phyloP scores from a whole-genome alignment of 1,140 invertebrate genomes.

The Mylabris phalerata region DNA sequence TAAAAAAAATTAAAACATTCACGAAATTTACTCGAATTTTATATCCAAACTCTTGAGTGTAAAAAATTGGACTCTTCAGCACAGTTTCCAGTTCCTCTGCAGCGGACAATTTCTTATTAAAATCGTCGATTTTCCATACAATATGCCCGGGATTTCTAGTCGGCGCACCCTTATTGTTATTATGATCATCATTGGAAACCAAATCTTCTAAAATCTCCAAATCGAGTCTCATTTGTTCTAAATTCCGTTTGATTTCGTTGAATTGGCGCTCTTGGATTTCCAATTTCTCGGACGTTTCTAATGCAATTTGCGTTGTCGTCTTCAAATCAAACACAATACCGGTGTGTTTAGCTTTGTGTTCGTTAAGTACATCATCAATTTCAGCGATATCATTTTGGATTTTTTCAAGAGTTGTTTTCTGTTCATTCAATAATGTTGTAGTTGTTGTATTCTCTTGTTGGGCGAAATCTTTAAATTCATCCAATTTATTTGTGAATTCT shows the following conservation, averaged over 20 bases:
- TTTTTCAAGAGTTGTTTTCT: conserved; percentile 35
- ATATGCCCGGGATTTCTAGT: conserved; percentile 46
- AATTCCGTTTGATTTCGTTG: conserved; percentile 21
- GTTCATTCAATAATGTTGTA: conserved; percentile 39
- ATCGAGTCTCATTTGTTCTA: conserved; percentile 33
- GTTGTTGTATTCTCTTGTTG: conserved; percentile 37
- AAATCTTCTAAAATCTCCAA: conserved; percentile 30
- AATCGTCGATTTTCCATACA: conserved; percentile 62
- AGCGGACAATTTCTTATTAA: conserved; percentile 55
- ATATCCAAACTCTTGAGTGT: conserved; percentile 63
- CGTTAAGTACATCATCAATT: conserved; percentile 39
- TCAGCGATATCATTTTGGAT: conserved; percentile 33
- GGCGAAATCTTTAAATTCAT: conserved; percentile 53
- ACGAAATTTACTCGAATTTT: conserved; percentile 51
- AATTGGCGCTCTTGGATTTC: conserved; percentile 31
- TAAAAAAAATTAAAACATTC: neutral
- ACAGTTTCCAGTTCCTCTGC: conserved; percentile 56
- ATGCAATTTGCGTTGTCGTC: conserved; percentile 31
- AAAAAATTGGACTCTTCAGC: conserved; percentile 58
- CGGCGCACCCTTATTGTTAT: neutral
- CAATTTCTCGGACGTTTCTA: conserved; percentile 31
- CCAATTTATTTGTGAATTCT: conserved; percentile 54
- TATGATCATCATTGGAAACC: neutral
- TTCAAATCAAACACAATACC: conserved; percentile 32
- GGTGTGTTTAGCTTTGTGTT: conserved; percentile 29